A percentile compares a stretch with the other conserved stretches of the same genome.
Evolutionary conservation across 2,113 vertebrate genomes (phyloP).

Genomic region (Lasiurus cinereus): DNA sequence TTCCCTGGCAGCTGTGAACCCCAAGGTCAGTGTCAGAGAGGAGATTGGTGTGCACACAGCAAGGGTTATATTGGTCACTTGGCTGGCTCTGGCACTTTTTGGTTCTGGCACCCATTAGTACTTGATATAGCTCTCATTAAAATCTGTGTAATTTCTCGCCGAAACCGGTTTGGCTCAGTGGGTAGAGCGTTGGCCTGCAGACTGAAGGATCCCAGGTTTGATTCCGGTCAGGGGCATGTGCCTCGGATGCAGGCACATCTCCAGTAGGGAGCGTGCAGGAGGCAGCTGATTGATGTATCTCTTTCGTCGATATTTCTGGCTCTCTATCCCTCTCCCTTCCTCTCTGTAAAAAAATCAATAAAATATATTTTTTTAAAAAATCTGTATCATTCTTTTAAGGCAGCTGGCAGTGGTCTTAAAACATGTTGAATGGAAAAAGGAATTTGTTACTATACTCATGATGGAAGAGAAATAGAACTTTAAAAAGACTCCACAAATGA

Average conservation of each 20-base stretch:
- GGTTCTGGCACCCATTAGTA: neutral
- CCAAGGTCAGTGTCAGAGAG: no score
- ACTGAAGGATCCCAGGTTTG: no score
- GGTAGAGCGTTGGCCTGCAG: no score
- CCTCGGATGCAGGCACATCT: no score
- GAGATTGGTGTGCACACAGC: neutral
- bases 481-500: neutral
- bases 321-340: no score
- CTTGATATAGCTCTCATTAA: neutral
- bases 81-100: neutral
- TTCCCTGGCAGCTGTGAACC: neutral
- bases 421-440: neutral
- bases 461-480: neutral
- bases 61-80: no score
- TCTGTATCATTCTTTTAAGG: neutral
- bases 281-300: no score
- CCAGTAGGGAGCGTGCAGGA: no score
- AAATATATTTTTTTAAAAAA: neutral
- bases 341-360: no score
- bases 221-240: no score
- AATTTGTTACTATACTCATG: neutral
- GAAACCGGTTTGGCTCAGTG: no score
- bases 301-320: no score
- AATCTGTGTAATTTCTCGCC: neutral
- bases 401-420: neutral